Evolutionary conservation across 2,113 vertebrate genomes (phyloP).

Genomic region (Colistium nudipinnis): DNA sequence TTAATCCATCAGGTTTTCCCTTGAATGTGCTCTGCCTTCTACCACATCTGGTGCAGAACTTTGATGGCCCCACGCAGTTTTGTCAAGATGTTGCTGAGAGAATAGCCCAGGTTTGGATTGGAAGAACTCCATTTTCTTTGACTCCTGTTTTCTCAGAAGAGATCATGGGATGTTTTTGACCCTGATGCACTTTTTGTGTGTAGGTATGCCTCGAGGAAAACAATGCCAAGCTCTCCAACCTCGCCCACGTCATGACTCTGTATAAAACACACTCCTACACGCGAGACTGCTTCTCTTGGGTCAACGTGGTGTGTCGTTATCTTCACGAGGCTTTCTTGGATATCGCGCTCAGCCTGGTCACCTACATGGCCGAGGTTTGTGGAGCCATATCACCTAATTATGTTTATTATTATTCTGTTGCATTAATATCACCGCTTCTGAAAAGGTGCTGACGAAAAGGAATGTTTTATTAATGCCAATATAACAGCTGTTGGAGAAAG

Average conservation of each 20-base stretch:
- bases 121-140: background rate
- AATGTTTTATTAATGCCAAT: constrained; percentile 18
- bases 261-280: constrained; percentile 98
- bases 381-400: background rate
- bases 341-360: constrained; percentile 92
- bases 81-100: constrained; percentile 94
- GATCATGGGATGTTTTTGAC: too few relatives aligned
- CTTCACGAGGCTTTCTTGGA: constrained; percentile 95
- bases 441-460: background rate
- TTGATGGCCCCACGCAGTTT: constrained; percentile 92
- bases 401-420: background rate
- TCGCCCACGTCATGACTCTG: constrained; percentile 97
- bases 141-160: too few relatives aligned
- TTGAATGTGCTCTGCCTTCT: constrained; percentile 96
- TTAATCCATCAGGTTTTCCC: constrained; percentile 86
- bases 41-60: constrained; percentile 95
- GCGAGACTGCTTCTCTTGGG: constrained; percentile 94
- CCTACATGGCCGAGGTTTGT: constrained; percentile 94
- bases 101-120: constrained; percentile 91
- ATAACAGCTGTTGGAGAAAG: constrained; percentile 92
- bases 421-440: background rate
- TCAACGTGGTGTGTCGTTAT: constrained; percentile 96
- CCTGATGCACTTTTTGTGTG: background rate
- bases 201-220: constrained; percentile 97
- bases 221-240: constrained; percentile 93